Evolutionary conservation across 2,113 vertebrate genomes (phyloP), one percentile per base, ranked within the genome.

Genomic region (Centropus unirufus): DNA sequence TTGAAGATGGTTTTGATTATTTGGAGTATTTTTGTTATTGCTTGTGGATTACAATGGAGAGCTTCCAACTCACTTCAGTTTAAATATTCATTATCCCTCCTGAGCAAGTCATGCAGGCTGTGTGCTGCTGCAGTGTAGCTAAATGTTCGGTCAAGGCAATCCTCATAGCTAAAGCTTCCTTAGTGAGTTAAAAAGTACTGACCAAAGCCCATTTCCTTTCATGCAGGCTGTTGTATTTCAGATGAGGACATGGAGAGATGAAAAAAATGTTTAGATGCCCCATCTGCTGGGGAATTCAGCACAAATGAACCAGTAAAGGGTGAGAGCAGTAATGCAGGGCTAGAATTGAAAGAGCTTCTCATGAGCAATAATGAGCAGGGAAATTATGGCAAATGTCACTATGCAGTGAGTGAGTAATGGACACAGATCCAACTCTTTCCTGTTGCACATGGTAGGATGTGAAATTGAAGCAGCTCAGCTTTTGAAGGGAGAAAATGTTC

Each of bases 401-500:
- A 19, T 4, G n/a, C 54, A 32, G 13, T 14, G 67, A 89, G 91
- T 8, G 47, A 83, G 42, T 21, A 61, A 77, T 4, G 26, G 9
- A 29, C 20, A 9, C 22, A 54, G 51, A 42, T 6, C 39, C 82
- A 68, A 34, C 62, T 64, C 55, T 74, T 59, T 67, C 26, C 77
- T 13, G 18, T 47, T 77, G 63, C n/a, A 26, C 22, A 8, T 2
- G 15, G 54, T 73, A 75, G 57, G 68, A 55, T 21, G 44, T 39
- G 75, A 69, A n/a, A 67, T 32, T 58, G 73, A 81, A 90, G 81
- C 67, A 86, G 88, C 87, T 94, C 87, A 90, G 88, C 72, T 92
- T 75, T 42, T 69, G 72, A 75, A 83, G 86, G 47, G 39, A 88
- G 79, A 24, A 95, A 86, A 62, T 30, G 74, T 81, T 80, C 75